phyloP scores from a whole-genome alignment of 2,888 invertebrate genomes.

The Agrochola circellaris region DNA sequence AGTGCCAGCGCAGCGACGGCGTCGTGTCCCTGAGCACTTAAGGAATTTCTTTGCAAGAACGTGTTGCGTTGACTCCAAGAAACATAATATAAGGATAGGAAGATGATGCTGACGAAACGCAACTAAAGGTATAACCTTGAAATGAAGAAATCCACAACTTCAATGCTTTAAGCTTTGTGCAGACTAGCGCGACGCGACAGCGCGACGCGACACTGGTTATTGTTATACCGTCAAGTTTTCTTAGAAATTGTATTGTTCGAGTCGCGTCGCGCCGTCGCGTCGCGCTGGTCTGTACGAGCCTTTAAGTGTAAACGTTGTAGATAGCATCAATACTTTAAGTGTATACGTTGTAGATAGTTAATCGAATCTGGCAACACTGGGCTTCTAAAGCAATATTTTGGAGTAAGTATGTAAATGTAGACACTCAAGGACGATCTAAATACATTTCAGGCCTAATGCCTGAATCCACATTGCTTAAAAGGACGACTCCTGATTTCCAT shows the following conservation, averaged over 20 bases:
- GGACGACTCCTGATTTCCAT: slow-evolving; percentile 39
- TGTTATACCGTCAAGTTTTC: no score
- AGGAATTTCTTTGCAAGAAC: background rate
- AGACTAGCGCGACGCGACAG: no score
- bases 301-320: no score
- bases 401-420: background rate
- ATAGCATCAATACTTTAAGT: no score
- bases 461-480: slow-evolving; percentile 47
- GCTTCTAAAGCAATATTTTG: background rate
- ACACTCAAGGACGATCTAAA: slow-evolving; percentile 11
- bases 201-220: no score
- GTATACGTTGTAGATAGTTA: background rate
- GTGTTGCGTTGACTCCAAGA: background rate
- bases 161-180: background rate
- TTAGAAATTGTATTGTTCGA: no score
- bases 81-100: no score
- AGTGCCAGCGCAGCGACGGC: no score
- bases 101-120: background rate
- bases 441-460: slow-evolving; percentile 30
- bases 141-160: background rate
- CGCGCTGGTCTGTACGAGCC: no score
- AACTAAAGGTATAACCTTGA: background rate
- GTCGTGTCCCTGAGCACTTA: no score
- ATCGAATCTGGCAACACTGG: background rate
- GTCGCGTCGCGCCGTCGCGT: no score